phyloP scores from a whole-genome alignment of 1,140 invertebrate genomes.

The Drosophila arawakana region DNA sequence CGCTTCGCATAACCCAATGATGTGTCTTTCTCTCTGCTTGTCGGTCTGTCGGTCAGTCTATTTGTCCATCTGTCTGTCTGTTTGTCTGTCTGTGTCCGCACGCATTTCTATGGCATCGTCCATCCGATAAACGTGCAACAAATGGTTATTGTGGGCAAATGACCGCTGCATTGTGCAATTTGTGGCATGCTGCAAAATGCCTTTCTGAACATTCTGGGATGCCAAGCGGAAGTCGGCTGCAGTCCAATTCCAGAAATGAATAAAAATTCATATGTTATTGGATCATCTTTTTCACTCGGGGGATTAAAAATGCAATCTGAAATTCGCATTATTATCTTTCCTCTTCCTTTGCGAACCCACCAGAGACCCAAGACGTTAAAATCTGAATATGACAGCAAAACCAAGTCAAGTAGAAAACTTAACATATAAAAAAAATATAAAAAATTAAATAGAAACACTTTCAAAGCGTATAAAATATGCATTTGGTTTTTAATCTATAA shows the following conservation, averaged over 20 bases:
- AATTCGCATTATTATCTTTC: not conserved
- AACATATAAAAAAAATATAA: not conserved
- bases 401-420: too few relatives aligned
- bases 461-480: not conserved
- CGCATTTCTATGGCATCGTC: slow-evolving; percentile 37
- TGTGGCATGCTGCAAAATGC: slow-evolving; percentile 34
- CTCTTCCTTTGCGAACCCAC: too few relatives aligned
- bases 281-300: not conserved
- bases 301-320: not conserved
- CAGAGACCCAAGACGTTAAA: too few relatives aligned
- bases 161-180: slow-evolving; percentile 56
- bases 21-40: slow-evolving; percentile 19
- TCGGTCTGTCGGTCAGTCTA: too few relatives aligned
- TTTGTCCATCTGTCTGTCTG: too few relatives aligned
- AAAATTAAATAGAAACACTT: not conserved
- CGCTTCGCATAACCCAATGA: slow-evolving; percentile 37
- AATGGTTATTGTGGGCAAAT: slow-evolving; percentile 65
- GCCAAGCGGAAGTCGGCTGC: slow-evolving; percentile 68
- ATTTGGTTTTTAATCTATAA: not conserved
- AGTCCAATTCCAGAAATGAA: slow-evolving; percentile 50
- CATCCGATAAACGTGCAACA: slow-evolving; percentile 29
- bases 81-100: slow-evolving; percentile 6
- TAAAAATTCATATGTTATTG: slow-evolving; percentile 9
- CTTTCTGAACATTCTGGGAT: slow-evolving; percentile 25
- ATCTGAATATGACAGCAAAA: too few relatives aligned